Base-by-base conservation (phyloP, 2,888 invertebrate species). In the Meloe dianella region DNA sequence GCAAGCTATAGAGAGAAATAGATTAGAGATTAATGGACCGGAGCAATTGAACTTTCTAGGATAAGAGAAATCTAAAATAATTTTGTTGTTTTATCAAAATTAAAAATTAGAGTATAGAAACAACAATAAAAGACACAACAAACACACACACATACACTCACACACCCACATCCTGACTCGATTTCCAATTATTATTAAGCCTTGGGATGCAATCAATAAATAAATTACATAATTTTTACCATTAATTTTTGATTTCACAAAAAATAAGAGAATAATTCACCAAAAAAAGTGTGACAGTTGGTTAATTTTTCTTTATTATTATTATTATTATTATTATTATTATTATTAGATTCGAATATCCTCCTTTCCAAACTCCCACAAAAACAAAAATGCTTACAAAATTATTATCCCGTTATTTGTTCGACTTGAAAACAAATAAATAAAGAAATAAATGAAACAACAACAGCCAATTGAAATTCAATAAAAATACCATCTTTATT, bases 331-430 rank as follows among this genome's bases (percentile, higher is more conserved):
- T n/a, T n/a, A n/a, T n/a, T n/a, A n/a, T n/a, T n/a, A n/a, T n/a
- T n/a, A n/a, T n/a, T n/a, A n/a, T n/a, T n/a, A n/a, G n/a, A n/a
- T n/a, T 4, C 8, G 22, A 51, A 51, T 22, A 51, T 51, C 51
- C 51, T 22, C 51, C 22, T 22, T 51, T 51, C 51, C 51, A 22
- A 22, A 17, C 41, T 5, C 51, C 51, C 10, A 20, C 51, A 22
- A 20, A 20, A 22, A 51, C 22, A 51, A 10, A 51, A 22, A n/a
- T 12, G 20, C 51, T 51, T 51, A 51, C 51, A 51, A 22, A 51
- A 51, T 51, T 51, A 51, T 51, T 51, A 51, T 51, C 51, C 51
- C 51, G 51, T 51, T 51, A 51, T 17, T 51, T 51, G 51, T 51
- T 51, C 51, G 51, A 51, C 51, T 51, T 51, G 51, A 51, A 20